phyloP scores from a whole-genome alignment of 2,113 vertebrate species.

The Alethe castanea region DNA sequence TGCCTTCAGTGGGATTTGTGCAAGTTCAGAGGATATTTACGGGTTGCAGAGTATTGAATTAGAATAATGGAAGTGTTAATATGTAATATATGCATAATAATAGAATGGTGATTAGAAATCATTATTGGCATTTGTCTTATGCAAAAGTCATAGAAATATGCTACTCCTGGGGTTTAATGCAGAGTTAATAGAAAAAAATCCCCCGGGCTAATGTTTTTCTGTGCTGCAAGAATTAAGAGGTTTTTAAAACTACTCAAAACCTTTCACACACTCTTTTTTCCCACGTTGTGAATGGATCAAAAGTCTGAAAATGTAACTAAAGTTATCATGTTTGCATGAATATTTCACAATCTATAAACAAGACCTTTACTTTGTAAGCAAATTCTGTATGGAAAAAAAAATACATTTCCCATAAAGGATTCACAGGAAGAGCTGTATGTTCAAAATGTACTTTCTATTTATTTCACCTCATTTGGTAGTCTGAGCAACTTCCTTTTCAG shows the following conservation, averaged over 20 bases:
- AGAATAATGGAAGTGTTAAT: neutral
- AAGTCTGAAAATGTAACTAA: neutral
- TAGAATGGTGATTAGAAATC: neutral
- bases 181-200: neutral
- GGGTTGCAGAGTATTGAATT: neutral
- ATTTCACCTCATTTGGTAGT: neutral
- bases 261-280: neutral
- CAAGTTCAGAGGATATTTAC: neutral
- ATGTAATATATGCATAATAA: neutral
- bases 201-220: neutral
- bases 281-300: neutral
- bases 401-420: conserved; percentile 2
- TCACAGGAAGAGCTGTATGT: neutral
- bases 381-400: neutral
- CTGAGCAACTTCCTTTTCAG: conserved; percentile 20
- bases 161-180: neutral
- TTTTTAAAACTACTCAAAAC: neutral
- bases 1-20: neutral
- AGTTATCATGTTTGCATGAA: neutral
- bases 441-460: conserved; percentile 53
- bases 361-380: conserved; percentile 13
- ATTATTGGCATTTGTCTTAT: neutral
- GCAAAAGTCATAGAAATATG: neutral
- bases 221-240: neutral
- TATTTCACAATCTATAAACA: conserved; percentile 15